Percentiles rank a stretch among this genome's conserved stretches.
Conservation (phyloP, 2,113 vertebrate species). For the Cardinalis cardinalis region DNA sequence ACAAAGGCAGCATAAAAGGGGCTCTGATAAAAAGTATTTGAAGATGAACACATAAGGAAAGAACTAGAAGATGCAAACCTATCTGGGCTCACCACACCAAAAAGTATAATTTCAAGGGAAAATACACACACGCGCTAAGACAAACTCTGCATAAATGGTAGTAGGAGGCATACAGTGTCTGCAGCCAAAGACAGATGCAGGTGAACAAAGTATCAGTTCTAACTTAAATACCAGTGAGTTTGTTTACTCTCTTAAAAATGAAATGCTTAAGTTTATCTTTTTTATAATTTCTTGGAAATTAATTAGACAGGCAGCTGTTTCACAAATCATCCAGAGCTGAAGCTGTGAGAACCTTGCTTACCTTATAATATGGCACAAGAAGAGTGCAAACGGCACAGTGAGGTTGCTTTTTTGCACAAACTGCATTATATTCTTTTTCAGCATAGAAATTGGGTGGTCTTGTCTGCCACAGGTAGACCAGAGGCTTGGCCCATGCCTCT, state of each 20-base stretch:
- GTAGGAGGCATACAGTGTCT: not conserved
- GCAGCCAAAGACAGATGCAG: not conserved
- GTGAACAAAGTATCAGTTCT: not conserved
- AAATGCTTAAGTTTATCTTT: not conserved
- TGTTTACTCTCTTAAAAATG: not conserved
- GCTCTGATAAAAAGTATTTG: not conserved
- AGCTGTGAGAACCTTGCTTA: conserved; percentile 44
- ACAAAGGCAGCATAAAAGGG: not conserved
- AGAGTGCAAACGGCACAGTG: conserved; percentile 93
- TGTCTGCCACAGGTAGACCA: conserved; percentile 89
- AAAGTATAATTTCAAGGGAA: not conserved
- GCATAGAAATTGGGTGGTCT: conserved; percentile 79
- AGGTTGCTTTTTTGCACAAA: conserved; percentile 79
- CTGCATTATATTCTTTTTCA: conserved; percentile 89
- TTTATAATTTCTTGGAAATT: not conserved
- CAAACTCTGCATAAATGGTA: rapidly evolving
- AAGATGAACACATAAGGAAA: not conserved
- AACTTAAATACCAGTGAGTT: not conserved
- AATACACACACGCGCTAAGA: not conserved
- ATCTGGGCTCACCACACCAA: not conserved
- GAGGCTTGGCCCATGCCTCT: conserved; percentile 89
- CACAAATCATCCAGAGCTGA: not conserved
- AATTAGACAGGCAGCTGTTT: not conserved
- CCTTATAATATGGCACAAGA: conserved; percentile 93
- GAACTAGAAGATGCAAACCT: not conserved